Base-by-base conservation (phyloP, 2,113 vertebrate genomes). In the Pollachius pollachius region DNA sequence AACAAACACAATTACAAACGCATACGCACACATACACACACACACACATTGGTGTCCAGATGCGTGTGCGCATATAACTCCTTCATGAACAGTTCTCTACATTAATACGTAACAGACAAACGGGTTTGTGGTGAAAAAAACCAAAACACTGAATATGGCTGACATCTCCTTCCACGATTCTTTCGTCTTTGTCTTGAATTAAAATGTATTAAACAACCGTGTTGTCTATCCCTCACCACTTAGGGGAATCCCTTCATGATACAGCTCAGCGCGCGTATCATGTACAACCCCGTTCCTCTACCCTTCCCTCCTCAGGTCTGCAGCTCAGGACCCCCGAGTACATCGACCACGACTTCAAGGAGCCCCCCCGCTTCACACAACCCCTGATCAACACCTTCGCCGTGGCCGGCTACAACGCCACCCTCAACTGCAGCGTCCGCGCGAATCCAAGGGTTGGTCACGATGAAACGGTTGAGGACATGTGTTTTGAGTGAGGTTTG, bases 351-450 rank as follows among this genome's bases (percentile, higher is more conserved):
- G 91, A 98, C 88, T 98, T 97, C 90, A 94, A 87, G 0, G 97
- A 99, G 84, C 80, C 93, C 0, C 97, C 97, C 0, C 86, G 92
- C 75, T 98, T 98, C 84, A 98, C 97, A 0, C 97, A 99, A 82
- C 96, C 96, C 4, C 89, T 98, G 74, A 87, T 96, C 72, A 94
- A 97, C 87, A 98, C 95, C 0, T 94, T 92, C 4, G 97, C 97
- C 0, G 72, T 98, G 0, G 95, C 97, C 15, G 97, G 97, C 25
- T 98, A 98, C 89, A 99, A 98, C 0, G 79, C 96, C 30, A 95
- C 96, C 34, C 91, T 99, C 68, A 98, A 98, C 92, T 99, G 97
- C 89, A 98, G 96, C 0, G 94, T 99, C 27, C 92, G 97, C 27
- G 97, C 96, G 74, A 96, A 98, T 72, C 97, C 97, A 64, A 95